These are phyloP conservation scores for Melanaphis sacchari DNA, from an alignment of 1,140 invertebrate species.

Conservation along the genomic window DNA sequence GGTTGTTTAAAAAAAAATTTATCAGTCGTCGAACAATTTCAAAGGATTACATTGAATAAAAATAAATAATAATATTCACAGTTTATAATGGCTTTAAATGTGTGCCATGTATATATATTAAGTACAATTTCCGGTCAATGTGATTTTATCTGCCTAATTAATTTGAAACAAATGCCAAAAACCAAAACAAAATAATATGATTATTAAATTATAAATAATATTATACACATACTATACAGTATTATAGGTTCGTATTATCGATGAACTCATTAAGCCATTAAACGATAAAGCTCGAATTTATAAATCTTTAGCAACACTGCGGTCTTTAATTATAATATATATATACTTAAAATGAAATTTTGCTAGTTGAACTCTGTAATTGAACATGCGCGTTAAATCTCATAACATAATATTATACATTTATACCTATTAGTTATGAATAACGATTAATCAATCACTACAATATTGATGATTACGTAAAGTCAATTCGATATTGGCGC, in stretches of 20 bases:
- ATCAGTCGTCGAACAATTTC: neutral
- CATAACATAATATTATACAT: neutral
- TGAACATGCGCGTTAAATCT: neutral
- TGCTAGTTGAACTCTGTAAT: too few species aligned
- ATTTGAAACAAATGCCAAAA: neutral
- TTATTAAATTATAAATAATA: neutral
- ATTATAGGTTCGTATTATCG: too few species aligned
- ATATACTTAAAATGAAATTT: too few species aligned
- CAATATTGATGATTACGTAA: neutral
- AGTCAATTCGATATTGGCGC: neutral
- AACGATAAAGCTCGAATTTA: neutral
- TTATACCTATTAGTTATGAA: too few species aligned
- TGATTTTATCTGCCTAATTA: neutral
- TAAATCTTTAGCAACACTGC: neutral
- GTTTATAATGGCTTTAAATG: neutral
- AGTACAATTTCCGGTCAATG: neutral
- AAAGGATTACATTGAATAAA: neutral
- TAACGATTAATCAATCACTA: neutral
- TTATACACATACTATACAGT: neutral
- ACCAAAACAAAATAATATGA: neutral
- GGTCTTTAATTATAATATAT: neutral
- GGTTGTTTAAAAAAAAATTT: neutral
- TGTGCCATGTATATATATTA: neutral
- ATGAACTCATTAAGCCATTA: neutral
- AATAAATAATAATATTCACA: neutral